Evolutionary conservation across 2,113 vertebrate genomes (phyloP).

Genomic region (Myocastor coypus): DNA sequence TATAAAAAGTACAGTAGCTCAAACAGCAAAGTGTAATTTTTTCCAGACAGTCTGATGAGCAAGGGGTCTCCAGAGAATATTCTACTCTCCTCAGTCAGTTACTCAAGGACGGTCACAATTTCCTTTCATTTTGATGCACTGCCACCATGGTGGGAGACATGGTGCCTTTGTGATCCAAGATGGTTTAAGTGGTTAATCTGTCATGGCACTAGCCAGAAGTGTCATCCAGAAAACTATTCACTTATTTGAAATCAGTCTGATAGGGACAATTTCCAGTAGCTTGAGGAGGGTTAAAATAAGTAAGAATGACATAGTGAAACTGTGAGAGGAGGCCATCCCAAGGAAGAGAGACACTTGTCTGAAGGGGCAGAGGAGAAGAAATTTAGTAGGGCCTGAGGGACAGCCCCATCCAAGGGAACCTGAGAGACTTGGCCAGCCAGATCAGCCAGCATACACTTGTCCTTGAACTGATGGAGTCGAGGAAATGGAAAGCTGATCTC

Average conservation of each 20-base stretch:
- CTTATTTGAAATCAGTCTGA: background rate
- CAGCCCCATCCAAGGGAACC: accelerated
- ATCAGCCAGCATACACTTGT: too few relatives aligned
- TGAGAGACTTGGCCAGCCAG: too few relatives aligned
- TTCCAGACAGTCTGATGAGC: background rate
- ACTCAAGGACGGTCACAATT: background rate
- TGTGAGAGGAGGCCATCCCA: background rate
- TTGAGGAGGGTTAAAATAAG: background rate
- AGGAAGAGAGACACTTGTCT: background rate
- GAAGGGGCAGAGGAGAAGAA: background rate
- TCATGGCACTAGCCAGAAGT: background rate
- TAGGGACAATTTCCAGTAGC: background rate
- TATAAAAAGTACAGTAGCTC: background rate
- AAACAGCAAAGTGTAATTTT: background rate
- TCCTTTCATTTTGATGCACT: background rate
- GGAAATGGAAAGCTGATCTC: background rate
- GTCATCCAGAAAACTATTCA: background rate
- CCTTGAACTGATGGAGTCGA: background rate
- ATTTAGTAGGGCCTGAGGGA: background rate
- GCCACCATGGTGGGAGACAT: background rate
- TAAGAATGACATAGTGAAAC: background rate
- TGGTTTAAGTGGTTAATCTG: background rate
- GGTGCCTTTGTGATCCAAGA: background rate
- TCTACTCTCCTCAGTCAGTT: background rate
- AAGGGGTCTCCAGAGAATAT: background rate